Evolutionary conservation across 2,888 invertebrate genomes (phyloP).

Genomic region (Cosmia trapezina): DNA sequence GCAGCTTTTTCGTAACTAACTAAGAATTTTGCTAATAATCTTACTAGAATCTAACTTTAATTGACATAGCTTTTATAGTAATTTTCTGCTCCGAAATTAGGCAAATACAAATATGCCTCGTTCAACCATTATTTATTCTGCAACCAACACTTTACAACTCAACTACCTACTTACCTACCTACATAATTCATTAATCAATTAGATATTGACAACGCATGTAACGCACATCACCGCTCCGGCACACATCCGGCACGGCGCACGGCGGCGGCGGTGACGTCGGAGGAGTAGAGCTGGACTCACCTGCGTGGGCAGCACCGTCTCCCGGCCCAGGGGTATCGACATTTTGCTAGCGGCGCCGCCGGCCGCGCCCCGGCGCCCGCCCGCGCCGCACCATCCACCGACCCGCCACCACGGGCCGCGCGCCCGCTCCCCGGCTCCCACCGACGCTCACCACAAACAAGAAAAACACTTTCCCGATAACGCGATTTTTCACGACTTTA

Average conservation of each 20-base stretch:
- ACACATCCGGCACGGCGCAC: conserved; percentile 2
- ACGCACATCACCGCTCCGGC: conserved; percentile 7
- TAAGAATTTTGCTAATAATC: not conserved
- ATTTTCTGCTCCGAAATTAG: not conserved
- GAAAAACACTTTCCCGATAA: conserved; percentile 86
- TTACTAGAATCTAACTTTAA: not conserved
- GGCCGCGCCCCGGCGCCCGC: conserved; percentile 89
- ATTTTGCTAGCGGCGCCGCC: conserved; percentile 89
- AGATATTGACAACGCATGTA: not conserved
- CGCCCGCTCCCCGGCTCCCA: conserved; percentile 74
- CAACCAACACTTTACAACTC: not conserved
- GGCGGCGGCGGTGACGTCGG: conserved; percentile 7
- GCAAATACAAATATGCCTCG: not conserved
- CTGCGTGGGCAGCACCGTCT: conserved; percentile 88
- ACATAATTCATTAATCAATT: conserved; percentile 5
- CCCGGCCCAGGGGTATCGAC: conserved; percentile 90
- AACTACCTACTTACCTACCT: not conserved
- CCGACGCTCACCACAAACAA: conserved; percentile 80
- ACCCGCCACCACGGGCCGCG: conserved; percentile 80
- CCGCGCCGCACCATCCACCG: conserved; percentile 88
- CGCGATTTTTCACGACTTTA: conserved; percentile 73
- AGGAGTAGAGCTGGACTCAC: conserved; percentile 77
- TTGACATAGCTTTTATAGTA: not conserved
- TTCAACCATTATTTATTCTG: not conserved
- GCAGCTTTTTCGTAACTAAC: too few relatives aligned